phyloP scores from a whole-genome alignment of 1,140 invertebrate genomes.

The Venturia canescens region DNA sequence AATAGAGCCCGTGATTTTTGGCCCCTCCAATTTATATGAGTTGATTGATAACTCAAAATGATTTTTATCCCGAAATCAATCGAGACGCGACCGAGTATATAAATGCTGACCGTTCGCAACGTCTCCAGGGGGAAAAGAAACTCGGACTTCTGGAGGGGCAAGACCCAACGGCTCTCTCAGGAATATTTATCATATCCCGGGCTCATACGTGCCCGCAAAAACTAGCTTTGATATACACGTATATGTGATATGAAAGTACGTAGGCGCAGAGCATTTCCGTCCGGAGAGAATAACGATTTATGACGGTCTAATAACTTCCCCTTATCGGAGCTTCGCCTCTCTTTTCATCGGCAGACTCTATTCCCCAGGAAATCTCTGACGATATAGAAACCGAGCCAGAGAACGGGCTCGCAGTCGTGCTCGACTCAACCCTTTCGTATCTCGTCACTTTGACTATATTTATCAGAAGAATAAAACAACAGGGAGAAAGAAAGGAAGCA shows the following conservation, averaged over 20 bases:
- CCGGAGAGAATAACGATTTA: constrained; percentile 51
- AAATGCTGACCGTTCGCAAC: constrained; percentile 9
- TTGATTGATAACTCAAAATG: constrained; percentile 28
- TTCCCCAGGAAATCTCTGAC: constrained; percentile 10
- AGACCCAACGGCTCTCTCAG: constrained; percentile 12
- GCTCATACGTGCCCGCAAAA: constrained; percentile 28
- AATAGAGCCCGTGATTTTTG: constrained; percentile 3
- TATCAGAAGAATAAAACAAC: not conserved
- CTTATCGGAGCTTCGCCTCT: constrained; percentile 41
- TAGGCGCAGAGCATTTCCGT: constrained; percentile 47
- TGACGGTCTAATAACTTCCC: constrained; percentile 51
- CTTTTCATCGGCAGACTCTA: constrained; percentile 36
- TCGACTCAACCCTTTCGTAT: not conserved
- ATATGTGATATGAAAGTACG: not conserved
- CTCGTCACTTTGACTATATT: constrained; percentile 3
- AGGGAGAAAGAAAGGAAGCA: not conserved
- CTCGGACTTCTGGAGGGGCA: not conserved
- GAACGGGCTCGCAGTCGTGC: not conserved
- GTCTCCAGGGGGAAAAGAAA: not conserved
- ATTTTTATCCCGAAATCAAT: constrained; percentile 46
- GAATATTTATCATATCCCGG: constrained; percentile 42
- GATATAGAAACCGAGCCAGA: constrained; percentile 8
- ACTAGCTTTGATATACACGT: not conserved
- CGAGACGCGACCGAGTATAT: constrained; percentile 13
- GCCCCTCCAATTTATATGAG: not conserved